Conservation (phyloP, 2,888 invertebrate genomes). For the Caprella mutica region DNA sequence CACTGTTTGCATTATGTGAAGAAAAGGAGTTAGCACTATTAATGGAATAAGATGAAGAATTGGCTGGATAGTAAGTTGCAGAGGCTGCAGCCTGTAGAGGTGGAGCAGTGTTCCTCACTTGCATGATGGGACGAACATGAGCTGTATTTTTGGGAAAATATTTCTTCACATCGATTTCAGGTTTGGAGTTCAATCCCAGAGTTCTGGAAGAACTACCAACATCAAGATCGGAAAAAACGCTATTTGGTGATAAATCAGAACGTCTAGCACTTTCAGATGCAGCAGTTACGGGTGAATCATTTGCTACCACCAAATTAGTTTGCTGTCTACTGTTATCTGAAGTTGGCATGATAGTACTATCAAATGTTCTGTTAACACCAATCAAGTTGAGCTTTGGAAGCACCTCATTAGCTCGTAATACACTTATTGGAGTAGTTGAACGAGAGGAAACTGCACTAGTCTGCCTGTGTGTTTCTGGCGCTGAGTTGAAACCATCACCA, state of each 20-base stretch:
- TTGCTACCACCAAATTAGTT: too few relatives aligned
- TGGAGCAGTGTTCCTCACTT: neutral
- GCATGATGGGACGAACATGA: conserved; percentile 16
- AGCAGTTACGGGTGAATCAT: too few relatives aligned
- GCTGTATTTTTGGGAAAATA: conserved; percentile 25
- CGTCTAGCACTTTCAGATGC: too few relatives aligned
- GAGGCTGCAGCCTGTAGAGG: neutral
- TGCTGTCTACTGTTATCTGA: too few relatives aligned
- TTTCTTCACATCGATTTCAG: conserved; percentile 18
- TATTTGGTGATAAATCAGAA: too few relatives aligned
- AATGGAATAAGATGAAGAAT: too few relatives aligned
- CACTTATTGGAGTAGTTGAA: neutral
- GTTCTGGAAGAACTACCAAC: conserved; percentile 22
- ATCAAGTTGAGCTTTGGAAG: conserved; percentile 3
- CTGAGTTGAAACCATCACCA: neutral
- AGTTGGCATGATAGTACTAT: too few relatives aligned
- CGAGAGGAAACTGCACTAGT: neutral
- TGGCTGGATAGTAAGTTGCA: too few relatives aligned
- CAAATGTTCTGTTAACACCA: too few relatives aligned
- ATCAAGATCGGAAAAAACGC: conserved; percentile 26
- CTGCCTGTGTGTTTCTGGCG: neutral
- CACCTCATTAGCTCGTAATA: neutral
- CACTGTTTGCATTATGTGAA: too few relatives aligned
- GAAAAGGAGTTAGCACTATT: too few relatives aligned
- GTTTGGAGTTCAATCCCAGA: conserved; percentile 18